Evolutionary conservation across 2,797 vertebrate genomes (phyloP), one percentile per base, ranked within the genome.

Genomic region (Amazonetta brasiliensis): DNA sequence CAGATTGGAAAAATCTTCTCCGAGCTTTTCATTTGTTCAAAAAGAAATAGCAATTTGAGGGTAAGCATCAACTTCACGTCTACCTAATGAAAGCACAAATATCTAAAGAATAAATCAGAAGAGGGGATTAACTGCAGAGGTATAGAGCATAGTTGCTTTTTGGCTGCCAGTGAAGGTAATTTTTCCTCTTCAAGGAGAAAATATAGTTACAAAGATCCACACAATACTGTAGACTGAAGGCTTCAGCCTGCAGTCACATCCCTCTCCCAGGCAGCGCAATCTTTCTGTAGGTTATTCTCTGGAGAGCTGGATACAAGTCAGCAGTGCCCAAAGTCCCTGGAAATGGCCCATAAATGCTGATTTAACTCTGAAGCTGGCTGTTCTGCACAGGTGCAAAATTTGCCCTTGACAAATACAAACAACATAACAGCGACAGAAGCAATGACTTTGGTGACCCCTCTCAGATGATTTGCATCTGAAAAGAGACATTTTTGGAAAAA

Each of bases 361-460:
- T 94, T 92, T 92, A 89, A 91, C 68, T 93, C 82, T 58, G 56
- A 54, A 85, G 62, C 30, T 81, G 37, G 43, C 33, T 85, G 37
- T 50, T 91, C 79, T 89, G 84, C 87, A 96, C 94, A 96, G 95
- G 95, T 97, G 95, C 87, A 94, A 85, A 84, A 81, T 92, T 78
- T 96, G 72, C 73, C 92, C 94, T 96, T 95, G 87, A 58, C 68
- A 93, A 93, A 87, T 71, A 78, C 14, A 76, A 92, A 81, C 63
- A 87, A 69, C 0, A 0, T 74, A 72, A 93, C 62, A 69, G 64
- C 87, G 91, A 92, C 68, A 92, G 79, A 95, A 91, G 66, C 72
- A 91, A 39, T 87, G 50, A 94, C 82, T 96, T 95, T 86, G 3
- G 17, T 1, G n/a, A 91, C 87, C 66, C 84, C 66, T 64, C 48